These are phyloP conservation scores for Macrophya alboannulata DNA, from an alignment of 2,888 invertebrate genomes.

Conservation along the genomic window DNA sequence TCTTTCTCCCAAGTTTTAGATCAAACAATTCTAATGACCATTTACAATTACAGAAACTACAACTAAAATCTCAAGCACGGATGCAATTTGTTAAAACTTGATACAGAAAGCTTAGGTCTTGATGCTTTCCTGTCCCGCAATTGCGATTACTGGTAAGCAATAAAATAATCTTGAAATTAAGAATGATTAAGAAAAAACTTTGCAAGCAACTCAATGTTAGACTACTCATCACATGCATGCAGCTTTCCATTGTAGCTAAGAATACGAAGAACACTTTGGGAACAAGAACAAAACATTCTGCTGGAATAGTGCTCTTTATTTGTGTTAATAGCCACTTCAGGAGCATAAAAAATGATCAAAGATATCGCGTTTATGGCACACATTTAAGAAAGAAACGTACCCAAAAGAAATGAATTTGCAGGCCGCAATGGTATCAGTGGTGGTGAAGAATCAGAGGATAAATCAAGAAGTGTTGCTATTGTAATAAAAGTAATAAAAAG, in stretches of 20 bases:
- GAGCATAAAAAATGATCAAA: not conserved
- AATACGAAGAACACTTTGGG: not conserved
- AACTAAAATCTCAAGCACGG: not conserved
- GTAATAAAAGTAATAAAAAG: conserved; percentile 37
- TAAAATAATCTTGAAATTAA: not conserved
- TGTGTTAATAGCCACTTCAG: not conserved
- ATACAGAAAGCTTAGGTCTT: not conserved
- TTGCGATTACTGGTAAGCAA: not conserved
- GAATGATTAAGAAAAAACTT: too few relatives aligned
- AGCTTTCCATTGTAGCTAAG: not conserved
- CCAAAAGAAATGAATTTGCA: conserved; percentile 30
- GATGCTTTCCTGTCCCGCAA: not conserved
- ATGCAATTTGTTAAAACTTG: not conserved
- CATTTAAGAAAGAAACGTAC: conserved; percentile 32
- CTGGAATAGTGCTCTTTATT: not conserved
- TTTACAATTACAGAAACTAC: not conserved
- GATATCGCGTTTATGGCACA: not conserved
- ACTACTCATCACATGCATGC: not conserved
- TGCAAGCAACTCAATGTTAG: not conserved
- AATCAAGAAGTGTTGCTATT: conserved; percentile 50
- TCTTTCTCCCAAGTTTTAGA: not conserved
- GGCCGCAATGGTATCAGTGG: conserved; percentile 27
- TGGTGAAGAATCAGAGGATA: conserved; percentile 38
- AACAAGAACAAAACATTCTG: not conserved
- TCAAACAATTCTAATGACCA: not conserved